Evolutionary conservation across 2,888 invertebrate species (phyloP).

Genomic region (Tinea semifulvella): DNA sequence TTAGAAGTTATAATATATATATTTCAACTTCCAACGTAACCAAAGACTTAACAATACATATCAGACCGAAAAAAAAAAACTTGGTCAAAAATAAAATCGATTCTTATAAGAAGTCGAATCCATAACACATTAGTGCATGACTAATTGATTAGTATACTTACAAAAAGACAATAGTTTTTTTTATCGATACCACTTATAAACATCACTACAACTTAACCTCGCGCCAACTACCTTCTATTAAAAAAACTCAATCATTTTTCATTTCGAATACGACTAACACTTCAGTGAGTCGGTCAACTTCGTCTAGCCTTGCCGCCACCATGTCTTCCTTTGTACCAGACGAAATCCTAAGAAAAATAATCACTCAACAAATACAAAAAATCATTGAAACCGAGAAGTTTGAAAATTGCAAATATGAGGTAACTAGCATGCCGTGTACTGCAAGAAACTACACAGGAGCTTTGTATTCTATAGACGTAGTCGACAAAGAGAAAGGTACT

Average conservation of each 20-base stretch:
- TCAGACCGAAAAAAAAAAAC: too few species aligned
- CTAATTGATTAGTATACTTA: too few species aligned
- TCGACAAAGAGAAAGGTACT: slow-evolving; percentile 2
- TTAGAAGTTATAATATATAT: too few species aligned
- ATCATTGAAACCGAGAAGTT: slow-evolving; percentile 12
- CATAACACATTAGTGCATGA: too few species aligned
- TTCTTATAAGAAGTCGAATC: too few species aligned
- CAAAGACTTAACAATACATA: too few species aligned
- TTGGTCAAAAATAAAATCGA: too few species aligned
- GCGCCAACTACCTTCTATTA: slow-evolving; percentile 3
- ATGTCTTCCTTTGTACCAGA: neutral
- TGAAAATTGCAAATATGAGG: slow-evolving; percentile 5
- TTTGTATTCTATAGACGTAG: slow-evolving; percentile 11
- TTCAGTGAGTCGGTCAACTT: slow-evolving; percentile 8
- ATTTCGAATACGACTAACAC: neutral
- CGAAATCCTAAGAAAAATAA: neutral
- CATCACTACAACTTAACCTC: slow-evolving; percentile 5
- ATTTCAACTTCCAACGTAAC: too few species aligned
- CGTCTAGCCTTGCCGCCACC: neutral
- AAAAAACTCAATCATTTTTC: slow-evolving; percentile 5
- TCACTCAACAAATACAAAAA: slow-evolving; percentile 2
- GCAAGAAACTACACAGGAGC: slow-evolving; percentile 16
- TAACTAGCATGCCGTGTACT: slow-evolving; percentile 12
- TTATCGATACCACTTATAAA: neutral
- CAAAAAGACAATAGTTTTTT: too few species aligned